Percentiles rank a stretch among this genome's conserved stretches.
These are phyloP conservation scores for Hozukius guyotensis DNA, from an alignment of 2,797 vertebrate genomes.

Conservation along the genomic window DNA sequence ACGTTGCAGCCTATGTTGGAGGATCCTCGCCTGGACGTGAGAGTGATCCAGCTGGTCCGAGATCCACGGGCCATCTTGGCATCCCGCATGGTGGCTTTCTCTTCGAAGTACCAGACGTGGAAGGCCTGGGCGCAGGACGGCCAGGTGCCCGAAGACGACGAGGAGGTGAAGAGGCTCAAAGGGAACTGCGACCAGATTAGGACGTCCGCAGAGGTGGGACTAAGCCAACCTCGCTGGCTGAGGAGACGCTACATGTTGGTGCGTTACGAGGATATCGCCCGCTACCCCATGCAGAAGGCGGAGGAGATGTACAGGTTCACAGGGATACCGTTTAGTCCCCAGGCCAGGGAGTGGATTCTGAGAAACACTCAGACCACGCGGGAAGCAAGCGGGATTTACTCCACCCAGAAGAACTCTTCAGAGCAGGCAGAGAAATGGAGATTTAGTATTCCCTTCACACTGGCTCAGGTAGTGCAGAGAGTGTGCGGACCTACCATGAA, in stretches of 20 bases:
- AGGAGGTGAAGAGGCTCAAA: slow-evolving; percentile 90
- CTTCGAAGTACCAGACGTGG: slow-evolving; percentile 91
- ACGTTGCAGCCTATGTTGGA: slow-evolving; percentile 90
- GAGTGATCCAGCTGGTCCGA: slow-evolving; percentile 94
- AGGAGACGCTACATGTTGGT: slow-evolving; percentile 93
- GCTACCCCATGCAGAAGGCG: slow-evolving; percentile 90
- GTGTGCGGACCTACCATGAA: slow-evolving; percentile 92
- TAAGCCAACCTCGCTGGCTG: slow-evolving; percentile 90
- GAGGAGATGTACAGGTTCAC: slow-evolving; percentile 94
- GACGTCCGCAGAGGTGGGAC: slow-evolving; percentile 89
- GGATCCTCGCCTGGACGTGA: slow-evolving; percentile 90
- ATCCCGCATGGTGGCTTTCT: slow-evolving; percentile 96
- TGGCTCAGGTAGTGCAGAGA: slow-evolving; percentile 93
- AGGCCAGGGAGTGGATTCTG: slow-evolving; percentile 92
- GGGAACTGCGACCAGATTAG: slow-evolving; percentile 94
- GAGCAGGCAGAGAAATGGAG: slow-evolving; percentile 98
- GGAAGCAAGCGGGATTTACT: slow-evolving; percentile 88
- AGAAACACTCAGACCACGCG: slow-evolving; percentile 90
- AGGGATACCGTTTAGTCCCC: slow-evolving; percentile 88
- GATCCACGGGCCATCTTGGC: slow-evolving; percentile 94
- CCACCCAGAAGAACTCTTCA: slow-evolving; percentile 96
- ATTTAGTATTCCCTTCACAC: slow-evolving; percentile 91
- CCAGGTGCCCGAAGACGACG: slow-evolving; percentile 85
- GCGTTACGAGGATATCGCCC: slow-evolving; percentile 96
- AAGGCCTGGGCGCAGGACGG: slow-evolving; percentile 90